Conservation (phyloP, 1,140 invertebrate species). For the Heliconius hermathena region DNA sequence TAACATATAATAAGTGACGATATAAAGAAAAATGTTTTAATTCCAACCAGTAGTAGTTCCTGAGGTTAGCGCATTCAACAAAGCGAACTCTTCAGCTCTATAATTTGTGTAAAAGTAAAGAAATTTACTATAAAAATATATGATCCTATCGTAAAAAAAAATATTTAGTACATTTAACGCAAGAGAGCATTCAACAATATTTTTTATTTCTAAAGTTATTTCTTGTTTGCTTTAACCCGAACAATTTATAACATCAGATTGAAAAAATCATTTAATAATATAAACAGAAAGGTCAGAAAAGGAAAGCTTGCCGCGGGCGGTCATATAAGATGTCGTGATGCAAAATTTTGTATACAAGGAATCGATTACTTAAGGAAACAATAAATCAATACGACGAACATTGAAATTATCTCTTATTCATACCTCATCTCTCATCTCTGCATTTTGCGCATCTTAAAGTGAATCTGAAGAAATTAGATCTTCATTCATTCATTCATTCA, state of each 20-base stretch:
- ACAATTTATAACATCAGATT: slow-evolving; percentile 38
- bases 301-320: slow-evolving; percentile 54
- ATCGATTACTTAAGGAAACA: slow-evolving; percentile 36
- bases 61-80: too few species aligned
- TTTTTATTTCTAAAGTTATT: not conserved
- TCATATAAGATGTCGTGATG: slow-evolving; percentile 36
- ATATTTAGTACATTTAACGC: not conserved
- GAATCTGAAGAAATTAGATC: not conserved
- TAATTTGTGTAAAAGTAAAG: too few species aligned
- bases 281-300: slow-evolving; percentile 63
- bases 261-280: slow-evolving; percentile 38
- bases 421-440: not conserved
- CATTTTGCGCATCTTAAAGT: not conserved
- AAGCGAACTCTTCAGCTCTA: too few species aligned
- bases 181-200: not conserved
- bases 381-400: slow-evolving; percentile 42
- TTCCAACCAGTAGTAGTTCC: too few species aligned
- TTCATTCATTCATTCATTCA: too few species aligned
- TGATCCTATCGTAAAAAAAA: not conserved
- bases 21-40: too few species aligned
- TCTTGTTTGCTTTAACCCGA: not conserved
- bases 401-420: slow-evolving; percentile 39
- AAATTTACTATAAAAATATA: too few species aligned
- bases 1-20: too few species aligned
- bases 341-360: slow-evolving; percentile 52